A percentile compares a stretch with the other conserved stretches of the same genome.
phyloP scores from a whole-genome alignment of 2,113 vertebrate species.

The Pelvicachromis taeniatus region DNA sequence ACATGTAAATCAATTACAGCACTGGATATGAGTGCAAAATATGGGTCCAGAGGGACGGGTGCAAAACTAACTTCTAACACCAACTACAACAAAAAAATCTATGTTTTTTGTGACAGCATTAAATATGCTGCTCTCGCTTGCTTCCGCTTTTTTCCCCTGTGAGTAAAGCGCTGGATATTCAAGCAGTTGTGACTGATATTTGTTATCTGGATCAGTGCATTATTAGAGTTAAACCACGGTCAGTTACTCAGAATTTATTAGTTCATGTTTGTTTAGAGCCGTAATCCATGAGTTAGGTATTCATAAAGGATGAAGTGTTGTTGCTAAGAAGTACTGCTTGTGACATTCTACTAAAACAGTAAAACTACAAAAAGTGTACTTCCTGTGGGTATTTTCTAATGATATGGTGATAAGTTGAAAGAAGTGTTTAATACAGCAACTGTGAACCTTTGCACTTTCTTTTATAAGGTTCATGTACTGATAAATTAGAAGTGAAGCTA shows the following conservation, averaged over 20 bases:
- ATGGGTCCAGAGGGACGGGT: neutral
- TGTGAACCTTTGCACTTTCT: neutral
- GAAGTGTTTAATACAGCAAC: neutral
- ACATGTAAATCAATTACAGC: neutral
- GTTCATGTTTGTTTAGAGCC: neutral
- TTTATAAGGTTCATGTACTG: neutral
- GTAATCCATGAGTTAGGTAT: neutral
- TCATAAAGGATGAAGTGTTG: neutral
- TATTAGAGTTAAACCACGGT: neutral
- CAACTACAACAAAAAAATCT: neutral
- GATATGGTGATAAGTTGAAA: neutral
- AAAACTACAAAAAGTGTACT: neutral
- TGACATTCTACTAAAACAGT: neutral
- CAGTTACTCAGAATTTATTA: neutral
- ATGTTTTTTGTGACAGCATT: neutral
- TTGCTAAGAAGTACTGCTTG: neutral
- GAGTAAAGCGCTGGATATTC: neutral
- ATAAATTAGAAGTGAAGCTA: constrained; percentile 11
- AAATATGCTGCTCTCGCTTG: neutral
- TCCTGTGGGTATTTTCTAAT: neutral
- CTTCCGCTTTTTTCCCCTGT: neutral
- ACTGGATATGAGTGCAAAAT: no score
- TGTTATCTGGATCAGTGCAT: neutral
- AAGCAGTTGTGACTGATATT: neutral
- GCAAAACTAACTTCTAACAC: neutral